A percentile compares a stretch with the other conserved stretches of the same genome.
phyloP scores from a whole-genome alignment of 1,140 invertebrate genomes.

The Lordiphosa stackelbergi region DNA sequence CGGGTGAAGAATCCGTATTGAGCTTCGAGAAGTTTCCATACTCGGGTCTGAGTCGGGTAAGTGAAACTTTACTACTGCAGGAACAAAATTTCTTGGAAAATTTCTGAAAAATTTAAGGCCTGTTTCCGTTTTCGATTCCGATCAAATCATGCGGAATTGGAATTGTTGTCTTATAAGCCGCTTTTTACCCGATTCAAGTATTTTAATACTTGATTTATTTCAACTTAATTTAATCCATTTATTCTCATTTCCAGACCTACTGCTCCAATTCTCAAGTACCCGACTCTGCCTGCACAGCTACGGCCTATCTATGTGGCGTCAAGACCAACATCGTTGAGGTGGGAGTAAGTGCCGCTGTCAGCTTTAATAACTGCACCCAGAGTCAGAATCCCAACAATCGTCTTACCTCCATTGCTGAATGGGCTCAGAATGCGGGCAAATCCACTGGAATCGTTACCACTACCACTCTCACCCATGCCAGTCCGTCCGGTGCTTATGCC shows the following conservation, averaged over 20 bases:
- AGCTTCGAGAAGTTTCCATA: conserved; percentile 88
- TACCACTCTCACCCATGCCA: conserved; percentile 72
- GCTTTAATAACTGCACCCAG: conserved; percentile 82
- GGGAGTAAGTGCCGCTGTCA: conserved; percentile 82
- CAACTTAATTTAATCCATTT: no score
- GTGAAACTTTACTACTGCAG: background rate
- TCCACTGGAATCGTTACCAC: conserved; percentile 74
- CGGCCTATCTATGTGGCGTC: conserved; percentile 85
- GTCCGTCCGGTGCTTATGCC: conserved; percentile 70
- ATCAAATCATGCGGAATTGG: no score
- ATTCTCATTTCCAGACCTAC: conserved; percentile 75
- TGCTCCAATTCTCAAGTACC: conserved; percentile 88
- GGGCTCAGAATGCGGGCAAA: conserved; percentile 88
- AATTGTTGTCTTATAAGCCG: no score
- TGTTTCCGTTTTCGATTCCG: no score
- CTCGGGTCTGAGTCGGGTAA: conserved; percentile 82
- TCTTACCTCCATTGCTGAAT: conserved; percentile 85
- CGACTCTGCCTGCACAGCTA: conserved; percentile 86
- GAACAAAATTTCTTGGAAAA: no score
- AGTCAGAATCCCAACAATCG: conserved; percentile 79
- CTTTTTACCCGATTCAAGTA: no score
- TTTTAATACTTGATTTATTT: no score
- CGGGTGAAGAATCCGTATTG: conserved; percentile 83
- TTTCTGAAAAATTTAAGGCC: no score
- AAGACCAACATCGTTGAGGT: conserved; percentile 84